phyloP scores from a whole-genome alignment of 2,113 vertebrate species.

The Thryonomys swinderianus region DNA sequence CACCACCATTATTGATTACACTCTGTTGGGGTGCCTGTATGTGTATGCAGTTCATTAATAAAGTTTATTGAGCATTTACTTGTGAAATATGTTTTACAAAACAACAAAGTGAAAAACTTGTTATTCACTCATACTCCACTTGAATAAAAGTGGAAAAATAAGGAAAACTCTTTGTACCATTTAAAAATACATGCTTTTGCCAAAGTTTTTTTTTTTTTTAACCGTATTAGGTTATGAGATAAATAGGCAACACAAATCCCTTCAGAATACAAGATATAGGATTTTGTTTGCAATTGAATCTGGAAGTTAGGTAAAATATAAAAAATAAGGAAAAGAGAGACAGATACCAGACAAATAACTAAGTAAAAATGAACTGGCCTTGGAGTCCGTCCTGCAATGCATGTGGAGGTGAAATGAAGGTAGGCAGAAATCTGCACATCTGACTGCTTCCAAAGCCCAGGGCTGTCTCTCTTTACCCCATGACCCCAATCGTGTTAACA shows the following conservation, averaged over 20 bases:
- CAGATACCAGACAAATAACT: not conserved
- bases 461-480: not conserved
- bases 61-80: constrained; percentile 68
- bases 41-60: constrained; percentile 75
- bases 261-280: not conserved
- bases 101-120: constrained; percentile 47
- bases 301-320: not conserved
- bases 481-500: not conserved
- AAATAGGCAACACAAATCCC: not conserved
- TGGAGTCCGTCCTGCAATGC: constrained; percentile 6
- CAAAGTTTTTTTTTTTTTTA: not conserved
- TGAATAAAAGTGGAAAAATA: constrained; percentile 59
- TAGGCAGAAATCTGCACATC: not conserved
- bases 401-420: not conserved
- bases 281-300: constrained; percentile 18
- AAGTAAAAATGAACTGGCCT: not conserved
- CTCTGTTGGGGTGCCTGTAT: constrained; percentile 61
- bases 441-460: not conserved
- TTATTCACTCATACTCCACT: not conserved
- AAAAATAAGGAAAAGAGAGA: constrained; percentile 23
- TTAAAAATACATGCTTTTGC: constrained; percentile 21
- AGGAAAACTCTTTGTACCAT: not conserved
- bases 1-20: constrained; percentile 69
- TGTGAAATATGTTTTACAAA: constrained; percentile 59
- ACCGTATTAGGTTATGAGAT: constrained; percentile 1